These are phyloP conservation scores for Struthidea cinerea DNA, from an alignment of 2,113 vertebrate genomes.

Conservation along the genomic window DNA sequence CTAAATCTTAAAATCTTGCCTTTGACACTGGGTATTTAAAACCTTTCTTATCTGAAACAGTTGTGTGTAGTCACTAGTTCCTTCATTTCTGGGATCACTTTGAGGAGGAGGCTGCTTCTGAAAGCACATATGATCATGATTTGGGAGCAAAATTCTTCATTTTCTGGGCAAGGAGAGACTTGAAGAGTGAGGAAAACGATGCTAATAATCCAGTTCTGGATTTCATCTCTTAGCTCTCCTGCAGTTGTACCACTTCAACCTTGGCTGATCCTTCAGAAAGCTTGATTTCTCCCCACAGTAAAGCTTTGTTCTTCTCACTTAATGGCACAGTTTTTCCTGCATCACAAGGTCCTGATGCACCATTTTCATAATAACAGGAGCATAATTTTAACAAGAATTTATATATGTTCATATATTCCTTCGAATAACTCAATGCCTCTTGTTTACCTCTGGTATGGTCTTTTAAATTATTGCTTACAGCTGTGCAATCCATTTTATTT, in stretches of 20 bases:
- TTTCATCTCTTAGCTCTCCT: neutral
- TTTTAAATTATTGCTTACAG: neutral
- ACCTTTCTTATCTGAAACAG: neutral
- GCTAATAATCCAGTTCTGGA: neutral
- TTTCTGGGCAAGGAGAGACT: neutral
- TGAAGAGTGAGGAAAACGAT: neutral
- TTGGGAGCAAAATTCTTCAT: neutral
- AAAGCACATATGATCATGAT: neutral
- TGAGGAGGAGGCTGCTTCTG: neutral
- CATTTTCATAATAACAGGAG: neutral
- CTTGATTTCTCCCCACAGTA: neutral
- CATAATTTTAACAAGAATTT: neutral
- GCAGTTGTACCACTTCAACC: neutral
- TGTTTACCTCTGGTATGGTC: neutral
- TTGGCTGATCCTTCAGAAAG: neutral
- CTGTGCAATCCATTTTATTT: neutral
- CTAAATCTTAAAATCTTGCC: neutral
- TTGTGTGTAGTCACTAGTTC: neutral
- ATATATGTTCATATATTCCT: neutral
- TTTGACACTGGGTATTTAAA: neutral
- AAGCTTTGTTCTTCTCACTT: neutral
- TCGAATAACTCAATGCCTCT: neutral
- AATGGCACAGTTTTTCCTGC: neutral
- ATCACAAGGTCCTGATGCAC: neutral
- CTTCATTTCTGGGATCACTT: neutral